A percentile compares a stretch with the other conserved stretches of the same genome.
phyloP scores from a whole-genome alignment of 53 echinoderm and acorn worm species.

The Echinometra lucunter region DNA sequence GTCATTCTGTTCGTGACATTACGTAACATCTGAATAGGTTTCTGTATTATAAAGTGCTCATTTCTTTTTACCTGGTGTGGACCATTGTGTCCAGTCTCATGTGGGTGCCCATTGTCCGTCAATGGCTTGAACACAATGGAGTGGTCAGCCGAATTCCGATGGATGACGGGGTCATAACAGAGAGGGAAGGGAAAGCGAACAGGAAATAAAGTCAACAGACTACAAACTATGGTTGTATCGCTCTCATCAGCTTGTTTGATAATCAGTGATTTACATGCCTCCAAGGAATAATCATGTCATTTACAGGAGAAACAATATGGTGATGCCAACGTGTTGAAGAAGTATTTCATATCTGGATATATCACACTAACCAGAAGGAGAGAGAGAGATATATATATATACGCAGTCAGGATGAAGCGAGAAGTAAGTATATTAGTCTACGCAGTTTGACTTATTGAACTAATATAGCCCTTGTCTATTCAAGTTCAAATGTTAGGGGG shows the following conservation, averaged over 20 bases:
- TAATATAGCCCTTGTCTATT: too few relatives aligned
- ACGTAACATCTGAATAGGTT: background rate
- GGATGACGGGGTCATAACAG: background rate
- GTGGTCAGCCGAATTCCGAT: background rate
- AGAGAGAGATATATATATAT: too few relatives aligned
- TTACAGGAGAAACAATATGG: background rate
- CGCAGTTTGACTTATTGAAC: too few relatives aligned
- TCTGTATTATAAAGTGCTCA: background rate
- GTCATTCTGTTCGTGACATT: background rate
- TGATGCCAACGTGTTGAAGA: background rate
- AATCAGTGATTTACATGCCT: background rate
- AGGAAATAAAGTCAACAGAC: slow-evolving; percentile 2
- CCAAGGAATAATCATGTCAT: background rate
- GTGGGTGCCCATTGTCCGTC: background rate
- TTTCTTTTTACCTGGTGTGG: background rate
- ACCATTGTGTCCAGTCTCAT: background rate
- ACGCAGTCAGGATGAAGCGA: background rate
- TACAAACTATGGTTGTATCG: background rate
- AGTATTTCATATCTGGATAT: background rate
- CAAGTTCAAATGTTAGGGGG: too few relatives aligned
- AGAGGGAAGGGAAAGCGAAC: background rate
- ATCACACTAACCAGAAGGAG: background rate
- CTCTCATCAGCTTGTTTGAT: background rate
- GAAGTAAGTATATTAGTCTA: background rate
- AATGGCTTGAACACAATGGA: background rate